Conservation (phyloP, 2,113 vertebrate species). For the Phalacrocorax pelagicus region DNA sequence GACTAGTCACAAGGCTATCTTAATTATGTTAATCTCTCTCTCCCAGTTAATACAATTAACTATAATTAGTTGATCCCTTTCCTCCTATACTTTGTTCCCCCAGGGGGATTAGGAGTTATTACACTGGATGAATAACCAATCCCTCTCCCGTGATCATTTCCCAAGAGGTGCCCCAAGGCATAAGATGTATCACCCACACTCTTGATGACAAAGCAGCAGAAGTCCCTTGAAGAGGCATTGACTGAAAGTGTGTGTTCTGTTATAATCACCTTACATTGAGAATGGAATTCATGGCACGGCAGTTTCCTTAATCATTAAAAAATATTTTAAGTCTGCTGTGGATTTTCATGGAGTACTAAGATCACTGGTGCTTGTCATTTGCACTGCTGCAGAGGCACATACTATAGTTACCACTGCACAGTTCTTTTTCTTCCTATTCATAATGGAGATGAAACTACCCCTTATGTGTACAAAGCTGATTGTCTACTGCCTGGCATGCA, state of each 20-base stretch:
- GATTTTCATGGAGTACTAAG: neutral
- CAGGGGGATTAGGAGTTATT: conserved; percentile 20
- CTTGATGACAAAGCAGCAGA: neutral
- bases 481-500: neutral
- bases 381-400: neutral
- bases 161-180: neutral
- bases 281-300: neutral
- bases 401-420: neutral
- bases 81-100: neutral
- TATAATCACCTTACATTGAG: neutral
- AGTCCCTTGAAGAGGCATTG: neutral
- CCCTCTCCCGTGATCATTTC: neutral
- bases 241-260: neutral
- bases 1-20: conserved; percentile 22
- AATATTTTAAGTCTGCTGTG: neutral
- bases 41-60: conserved; percentile 42
- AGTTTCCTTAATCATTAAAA: neutral
- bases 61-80: conserved; percentile 44
- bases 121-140: neutral
- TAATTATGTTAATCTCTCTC: conserved; percentile 40
- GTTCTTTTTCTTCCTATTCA: neutral
- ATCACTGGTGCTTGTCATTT: neutral
- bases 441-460: neutral
- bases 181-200: neutral
- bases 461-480: neutral